Conservation (phyloP, 2,113 vertebrate genomes). For the Thunnus thynnus region DNA sequence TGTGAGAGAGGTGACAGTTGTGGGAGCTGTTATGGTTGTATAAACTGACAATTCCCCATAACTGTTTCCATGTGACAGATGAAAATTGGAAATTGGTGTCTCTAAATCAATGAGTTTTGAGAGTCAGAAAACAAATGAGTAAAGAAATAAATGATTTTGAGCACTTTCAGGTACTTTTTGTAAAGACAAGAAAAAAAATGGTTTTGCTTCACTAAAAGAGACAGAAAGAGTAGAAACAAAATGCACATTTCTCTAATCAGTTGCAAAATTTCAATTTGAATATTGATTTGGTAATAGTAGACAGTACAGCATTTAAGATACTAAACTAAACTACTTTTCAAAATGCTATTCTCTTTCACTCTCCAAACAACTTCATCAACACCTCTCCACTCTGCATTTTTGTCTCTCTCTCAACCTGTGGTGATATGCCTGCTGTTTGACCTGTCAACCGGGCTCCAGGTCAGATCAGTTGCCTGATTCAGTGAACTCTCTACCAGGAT, state of each 20-base stretch:
- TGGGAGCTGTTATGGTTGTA: too few species aligned
- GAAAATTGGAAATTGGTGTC: too few species aligned
- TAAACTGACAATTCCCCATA: too few species aligned
- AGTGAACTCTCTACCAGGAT: conserved; percentile 69
- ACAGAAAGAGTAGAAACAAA: too few species aligned
- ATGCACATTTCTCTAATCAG: neutral
- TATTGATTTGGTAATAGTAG: neutral
- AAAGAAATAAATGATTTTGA: too few species aligned
- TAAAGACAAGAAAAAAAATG: too few species aligned
- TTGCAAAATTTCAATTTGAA: neutral
- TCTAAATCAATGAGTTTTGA: too few species aligned
- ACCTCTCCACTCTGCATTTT: conserved; percentile 11
- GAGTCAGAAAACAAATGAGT: too few species aligned
- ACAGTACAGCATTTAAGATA: neutral
- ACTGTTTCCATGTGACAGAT: too few species aligned
- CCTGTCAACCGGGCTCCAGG: conserved; percentile 51
- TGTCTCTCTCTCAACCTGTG: conserved; percentile 1
- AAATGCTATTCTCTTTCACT: neutral
- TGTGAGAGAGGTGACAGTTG: too few species aligned
- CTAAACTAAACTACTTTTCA: neutral
- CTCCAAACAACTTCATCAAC: conserved; percentile 20
- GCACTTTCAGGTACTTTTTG: too few species aligned
- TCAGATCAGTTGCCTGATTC: conserved; percentile 76
- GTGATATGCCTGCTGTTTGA: conserved; percentile 31
- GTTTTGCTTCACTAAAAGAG: too few species aligned